These are phyloP conservation scores for Halcyon leucocephala DNA, from an alignment of 2,797 vertebrate genomes.

Conservation along the genomic window DNA sequence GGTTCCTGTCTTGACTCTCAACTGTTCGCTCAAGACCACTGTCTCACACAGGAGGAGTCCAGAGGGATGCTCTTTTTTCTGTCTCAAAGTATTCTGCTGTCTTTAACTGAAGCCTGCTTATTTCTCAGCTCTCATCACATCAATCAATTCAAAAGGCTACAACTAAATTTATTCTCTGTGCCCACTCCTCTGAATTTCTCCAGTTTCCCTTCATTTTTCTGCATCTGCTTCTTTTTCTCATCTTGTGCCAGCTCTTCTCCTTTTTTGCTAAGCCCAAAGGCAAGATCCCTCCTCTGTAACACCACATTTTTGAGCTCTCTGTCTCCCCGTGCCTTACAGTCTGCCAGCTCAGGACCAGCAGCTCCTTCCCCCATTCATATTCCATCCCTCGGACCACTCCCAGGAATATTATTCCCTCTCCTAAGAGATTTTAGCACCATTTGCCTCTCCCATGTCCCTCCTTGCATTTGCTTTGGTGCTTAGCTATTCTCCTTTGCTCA, in stretches of 20 bases:
- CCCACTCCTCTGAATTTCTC: conserved; percentile 4
- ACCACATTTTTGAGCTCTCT: neutral
- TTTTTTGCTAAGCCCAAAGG: neutral
- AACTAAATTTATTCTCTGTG: conserved; percentile 19
- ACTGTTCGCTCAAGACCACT: neutral
- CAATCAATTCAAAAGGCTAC: neutral
- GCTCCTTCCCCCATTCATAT: neutral
- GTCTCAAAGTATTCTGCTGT: neutral
- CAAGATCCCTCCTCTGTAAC: neutral
- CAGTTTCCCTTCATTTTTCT: neutral
- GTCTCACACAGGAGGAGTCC: neutral
- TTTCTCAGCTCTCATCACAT: neutral
- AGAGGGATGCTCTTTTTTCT: neutral
- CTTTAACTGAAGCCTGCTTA: neutral
- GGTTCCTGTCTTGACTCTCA: neutral
- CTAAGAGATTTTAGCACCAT: neutral
- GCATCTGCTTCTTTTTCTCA: neutral
- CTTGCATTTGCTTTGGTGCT: neutral
- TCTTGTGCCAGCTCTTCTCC: neutral
- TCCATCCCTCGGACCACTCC: neutral
- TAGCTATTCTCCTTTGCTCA: neutral
- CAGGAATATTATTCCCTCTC: neutral
- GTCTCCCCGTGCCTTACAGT: neutral
- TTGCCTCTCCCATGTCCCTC: neutral
- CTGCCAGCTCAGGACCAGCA: conserved; percentile 11